Evolutionary conservation across 2,113 vertebrate species (phyloP).

Genomic region (Haliaeetus leucogaster): DNA sequence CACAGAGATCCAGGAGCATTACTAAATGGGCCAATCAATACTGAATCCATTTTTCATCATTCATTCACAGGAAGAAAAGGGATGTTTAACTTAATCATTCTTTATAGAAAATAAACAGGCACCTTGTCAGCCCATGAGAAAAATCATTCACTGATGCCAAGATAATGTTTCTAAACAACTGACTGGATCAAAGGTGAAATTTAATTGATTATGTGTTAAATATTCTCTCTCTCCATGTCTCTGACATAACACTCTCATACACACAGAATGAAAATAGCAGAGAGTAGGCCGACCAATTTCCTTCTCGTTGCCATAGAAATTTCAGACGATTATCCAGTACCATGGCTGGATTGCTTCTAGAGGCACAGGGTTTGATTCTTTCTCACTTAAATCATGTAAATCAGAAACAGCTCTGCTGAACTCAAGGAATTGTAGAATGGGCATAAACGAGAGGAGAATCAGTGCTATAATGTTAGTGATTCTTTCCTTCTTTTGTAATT

Average conservation of each 20-base stretch:
- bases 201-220: conserved; percentile 69
- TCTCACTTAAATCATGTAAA: background rate
- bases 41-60: conserved; percentile 40
- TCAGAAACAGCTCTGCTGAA: background rate
- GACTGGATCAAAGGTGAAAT: conserved; percentile 66
- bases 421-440: background rate
- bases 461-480: background rate
- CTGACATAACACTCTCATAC: background rate
- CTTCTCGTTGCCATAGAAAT: conserved; percentile 48
- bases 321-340: background rate
- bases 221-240: conserved; percentile 13
- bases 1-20: background rate
- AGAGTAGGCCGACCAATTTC: background rate
- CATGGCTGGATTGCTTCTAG: background rate
- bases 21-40: conserved; percentile 31
- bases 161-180: conserved; percentile 63
- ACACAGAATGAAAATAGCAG: conserved; percentile 8
- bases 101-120: conserved; percentile 57
- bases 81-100: conserved; percentile 37
- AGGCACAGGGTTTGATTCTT: background rate
- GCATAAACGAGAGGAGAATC: background rate
- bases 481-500: background rate
- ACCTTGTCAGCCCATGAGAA: conserved; percentile 33
- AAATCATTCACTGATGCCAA: conserved; percentile 46
- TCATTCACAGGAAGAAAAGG: conserved; percentile 39